A percentile compares a stretch with the other conserved stretches of the same genome.
Conservation (phyloP, 2,797 vertebrate species). For the Esox masquinongy region DNA sequence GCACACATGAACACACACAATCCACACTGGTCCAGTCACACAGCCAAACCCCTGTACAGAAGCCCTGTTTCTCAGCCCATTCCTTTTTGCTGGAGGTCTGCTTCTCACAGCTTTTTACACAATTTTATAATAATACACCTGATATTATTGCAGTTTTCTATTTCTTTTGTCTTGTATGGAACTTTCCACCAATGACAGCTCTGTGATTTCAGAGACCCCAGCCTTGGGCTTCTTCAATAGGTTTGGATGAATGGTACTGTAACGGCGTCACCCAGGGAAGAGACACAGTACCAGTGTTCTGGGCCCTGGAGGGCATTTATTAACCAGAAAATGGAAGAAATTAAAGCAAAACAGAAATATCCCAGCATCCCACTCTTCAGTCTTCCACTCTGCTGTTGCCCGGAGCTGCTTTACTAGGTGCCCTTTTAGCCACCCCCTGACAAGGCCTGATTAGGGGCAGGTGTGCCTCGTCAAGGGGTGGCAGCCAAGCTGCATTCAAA, state of each 20-base stretch:
- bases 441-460: too few relatives aligned
- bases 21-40: slow-evolving; percentile 10
- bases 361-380: too few relatives aligned
- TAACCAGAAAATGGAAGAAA: too few relatives aligned
- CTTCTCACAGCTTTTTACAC: slow-evolving; percentile 14
- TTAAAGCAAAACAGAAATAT: too few relatives aligned
- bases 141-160: neutral
- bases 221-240: neutral
- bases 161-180: slow-evolving; percentile 18
- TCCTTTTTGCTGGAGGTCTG: neutral
- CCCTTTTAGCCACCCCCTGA: too few relatives aligned
- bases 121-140: neutral
- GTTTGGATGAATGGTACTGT: neutral
- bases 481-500: too few relatives aligned
- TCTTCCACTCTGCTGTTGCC: too few relatives aligned
- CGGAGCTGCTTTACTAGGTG: too few relatives aligned
- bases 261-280: too few relatives aligned
- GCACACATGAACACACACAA: neutral
- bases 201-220: slow-evolving; percentile 2
- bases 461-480: too few relatives aligned
- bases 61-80: slow-evolving; percentile 15
- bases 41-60: neutral
- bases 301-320: too few relatives aligned
- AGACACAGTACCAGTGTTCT: too few relatives aligned
- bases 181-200: slow-evolving; percentile 19